Conservation (phyloP, 2,113 vertebrate species). For the Nothocercus nigrocapillus region DNA sequence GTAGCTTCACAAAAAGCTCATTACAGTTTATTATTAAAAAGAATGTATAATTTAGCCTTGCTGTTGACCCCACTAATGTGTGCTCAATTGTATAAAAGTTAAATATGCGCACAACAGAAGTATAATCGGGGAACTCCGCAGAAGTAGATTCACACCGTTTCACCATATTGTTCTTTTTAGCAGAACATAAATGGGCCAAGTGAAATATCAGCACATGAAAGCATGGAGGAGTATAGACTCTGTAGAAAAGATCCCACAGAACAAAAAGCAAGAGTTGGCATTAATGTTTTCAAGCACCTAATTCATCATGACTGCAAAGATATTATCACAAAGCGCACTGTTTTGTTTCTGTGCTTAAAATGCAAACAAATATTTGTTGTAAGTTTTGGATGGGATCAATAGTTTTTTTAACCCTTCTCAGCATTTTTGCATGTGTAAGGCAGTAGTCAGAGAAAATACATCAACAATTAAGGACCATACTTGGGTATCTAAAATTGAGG, state of each 20-base stretch:
- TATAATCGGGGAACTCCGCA: background rate
- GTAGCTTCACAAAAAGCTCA: background rate
- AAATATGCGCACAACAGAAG: background rate
- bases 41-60: background rate
- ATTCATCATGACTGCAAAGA: too few relatives aligned
- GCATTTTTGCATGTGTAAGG: background rate
- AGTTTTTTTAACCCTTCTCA: too few relatives aligned
- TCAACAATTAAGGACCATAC: accelerated
- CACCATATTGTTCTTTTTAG: background rate
- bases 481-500: background rate
- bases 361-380: background rate
- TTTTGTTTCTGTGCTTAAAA: background rate
- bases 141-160: background rate
- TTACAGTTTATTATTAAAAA: background rate
- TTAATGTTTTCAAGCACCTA: background rate
- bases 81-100: background rate
- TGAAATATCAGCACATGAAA: background rate
- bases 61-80: background rate
- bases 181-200: background rate
- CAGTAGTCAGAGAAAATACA: background rate
- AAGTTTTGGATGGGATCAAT: background rate
- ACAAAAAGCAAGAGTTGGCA: background rate
- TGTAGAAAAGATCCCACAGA: background rate
- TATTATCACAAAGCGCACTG: background rate
- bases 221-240: background rate